phyloP scores from a whole-genome alignment of 2,797 vertebrate species.

The Perdix hodgsoniae region DNA sequence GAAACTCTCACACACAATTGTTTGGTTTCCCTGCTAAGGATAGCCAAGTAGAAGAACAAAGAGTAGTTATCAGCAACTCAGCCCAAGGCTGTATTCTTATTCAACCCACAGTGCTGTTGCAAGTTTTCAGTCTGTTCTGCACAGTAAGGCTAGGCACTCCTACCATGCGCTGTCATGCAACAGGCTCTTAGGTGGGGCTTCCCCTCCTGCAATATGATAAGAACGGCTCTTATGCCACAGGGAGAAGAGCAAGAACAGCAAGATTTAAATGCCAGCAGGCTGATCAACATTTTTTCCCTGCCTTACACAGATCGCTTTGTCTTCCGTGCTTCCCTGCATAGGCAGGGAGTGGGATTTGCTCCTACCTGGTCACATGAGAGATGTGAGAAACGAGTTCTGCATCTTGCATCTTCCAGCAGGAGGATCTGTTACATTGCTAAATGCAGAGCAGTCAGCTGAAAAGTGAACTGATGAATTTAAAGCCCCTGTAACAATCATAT shows the following conservation, averaged over 20 bases:
- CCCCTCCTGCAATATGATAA: neutral
- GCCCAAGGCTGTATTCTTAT: neutral
- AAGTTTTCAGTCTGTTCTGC: neutral
- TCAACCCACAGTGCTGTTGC: neutral
- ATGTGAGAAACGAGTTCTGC: neutral
- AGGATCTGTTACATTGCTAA: neutral
- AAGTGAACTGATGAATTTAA: neutral
- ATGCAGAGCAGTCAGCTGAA: neutral
- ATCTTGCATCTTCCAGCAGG: neutral
- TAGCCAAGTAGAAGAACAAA: neutral
- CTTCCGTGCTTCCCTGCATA: neutral
- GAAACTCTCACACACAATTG: neutral
- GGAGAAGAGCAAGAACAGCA: neutral
- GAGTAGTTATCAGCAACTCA: neutral
- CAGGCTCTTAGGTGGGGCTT: neutral
- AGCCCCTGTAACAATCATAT: conserved; percentile 14
- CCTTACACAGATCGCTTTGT: neutral
- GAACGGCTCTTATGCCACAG: neutral
- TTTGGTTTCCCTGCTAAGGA: neutral
- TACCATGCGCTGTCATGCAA: neutral
- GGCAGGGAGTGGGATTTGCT: neutral
- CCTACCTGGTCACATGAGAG: neutral
- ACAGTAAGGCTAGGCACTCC: neutral
- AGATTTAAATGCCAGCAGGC: neutral
- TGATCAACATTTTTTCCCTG: neutral